These are phyloP conservation scores for Drosophila neotestacea DNA, from an alignment of 2,888 invertebrate genomes.

Conservation along the genomic window DNA sequence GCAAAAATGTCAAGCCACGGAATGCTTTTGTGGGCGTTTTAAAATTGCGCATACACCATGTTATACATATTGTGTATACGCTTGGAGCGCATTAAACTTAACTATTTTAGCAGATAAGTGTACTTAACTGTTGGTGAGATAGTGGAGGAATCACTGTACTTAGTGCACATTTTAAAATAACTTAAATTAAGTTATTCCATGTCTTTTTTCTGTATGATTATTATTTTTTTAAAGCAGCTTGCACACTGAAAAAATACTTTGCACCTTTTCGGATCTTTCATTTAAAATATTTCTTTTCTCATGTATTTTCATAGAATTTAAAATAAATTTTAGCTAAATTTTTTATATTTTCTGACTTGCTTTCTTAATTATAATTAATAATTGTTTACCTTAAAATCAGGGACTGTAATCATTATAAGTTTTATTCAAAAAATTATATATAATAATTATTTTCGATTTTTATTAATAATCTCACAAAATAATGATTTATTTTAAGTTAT, in stretches of 20 bases:
- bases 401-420: no score
- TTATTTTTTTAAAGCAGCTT: not conserved
- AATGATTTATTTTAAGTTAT: no score
- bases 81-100: not conserved
- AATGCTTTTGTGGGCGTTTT: constrained; percentile 18
- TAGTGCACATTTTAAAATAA: not conserved
- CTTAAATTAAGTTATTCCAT: not conserved
- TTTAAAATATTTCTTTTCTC: not conserved
- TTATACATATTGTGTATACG: constrained; percentile 16
- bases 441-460: no score
- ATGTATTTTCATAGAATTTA: not conserved
- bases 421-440: no score
- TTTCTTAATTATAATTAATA: not conserved
- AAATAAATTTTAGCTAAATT: not conserved
- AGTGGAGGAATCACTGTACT: not conserved
- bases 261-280: not conserved
- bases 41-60: constrained; percentile 31
- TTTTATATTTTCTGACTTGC: not conserved
- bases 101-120: constrained; percentile 1
- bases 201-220: not conserved
- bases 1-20: constrained; percentile 21
- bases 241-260: not conserved
- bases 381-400: no score
- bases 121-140: not conserved
- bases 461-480: no score